Base-by-base conservation (phyloP, 53 echinoderm and acorn worm species). In the Temnopleurus reevesii region DNA sequence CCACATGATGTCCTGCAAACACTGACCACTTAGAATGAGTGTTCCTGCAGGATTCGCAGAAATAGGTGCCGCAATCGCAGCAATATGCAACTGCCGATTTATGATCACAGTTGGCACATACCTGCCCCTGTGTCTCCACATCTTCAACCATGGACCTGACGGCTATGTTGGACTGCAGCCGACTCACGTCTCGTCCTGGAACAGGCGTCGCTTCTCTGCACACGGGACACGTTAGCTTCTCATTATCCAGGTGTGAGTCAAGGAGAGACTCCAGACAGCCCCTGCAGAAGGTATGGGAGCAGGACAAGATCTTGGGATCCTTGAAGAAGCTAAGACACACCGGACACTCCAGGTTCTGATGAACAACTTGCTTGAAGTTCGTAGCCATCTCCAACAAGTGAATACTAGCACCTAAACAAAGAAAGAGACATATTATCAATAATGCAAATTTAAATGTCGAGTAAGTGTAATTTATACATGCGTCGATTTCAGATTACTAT, bases 211-310 rank as follows among this genome's bases (percentile, higher is more conserved):
- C 77, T 26, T 77, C 45, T 43, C 47, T 77, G 77, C 77, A 81
- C 1, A 25, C 26, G 0, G 81, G 81, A 18, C 81, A 81, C 29
- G 12, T 13, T 26, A 81, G 21, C 19, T 28, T 17, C 9, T 28
- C 27, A 9, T 3, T 4, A 3, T 51, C 29, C 6, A 13, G 4
- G 25, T 53, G 81, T 9, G 29, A 23, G 13, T 53, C 30, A 2
- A 49, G 54, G 47, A 81, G 5, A 15, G 1, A 15, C 27, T 81
- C 54, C 13, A 81, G 54, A 51, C 81, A 81, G 27, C 29, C 51
- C 53, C 30, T 46, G 18, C 81, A 80, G 81, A 80, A 80, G 4
- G 81, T 28, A 30, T 80, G 81, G 51, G 81, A 80, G 30, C 81
- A 80, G 33, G 46, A 2, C 53, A 80, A 31, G 46, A 30, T 49